phyloP scores from a whole-genome alignment of 2,888 invertebrate species.

The Baccha elongata region DNA sequence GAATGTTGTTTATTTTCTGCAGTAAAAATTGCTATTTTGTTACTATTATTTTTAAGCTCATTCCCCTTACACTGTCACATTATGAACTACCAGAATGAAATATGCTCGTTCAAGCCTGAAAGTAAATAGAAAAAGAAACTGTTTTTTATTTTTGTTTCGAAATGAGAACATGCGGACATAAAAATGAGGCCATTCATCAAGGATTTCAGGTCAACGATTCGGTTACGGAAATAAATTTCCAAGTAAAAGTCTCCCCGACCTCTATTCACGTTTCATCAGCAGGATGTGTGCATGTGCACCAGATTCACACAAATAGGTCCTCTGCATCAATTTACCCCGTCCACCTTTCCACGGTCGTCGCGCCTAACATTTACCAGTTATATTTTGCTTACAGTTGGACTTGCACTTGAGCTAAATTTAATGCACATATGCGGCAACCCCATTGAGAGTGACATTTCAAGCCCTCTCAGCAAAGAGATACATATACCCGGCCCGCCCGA shows the following conservation, averaged over 20 bases:
- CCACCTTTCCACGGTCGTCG: conserved; percentile 4
- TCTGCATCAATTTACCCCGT: conserved; percentile 15
- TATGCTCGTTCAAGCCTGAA: conserved; percentile 47
- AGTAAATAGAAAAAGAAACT: conserved; percentile 8
- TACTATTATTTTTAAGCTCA: conserved; percentile 31
- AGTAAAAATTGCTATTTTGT: conserved; percentile 13
- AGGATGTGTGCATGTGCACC: conserved; percentile 46
- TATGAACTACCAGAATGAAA: conserved; percentile 31
- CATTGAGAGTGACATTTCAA: conserved; percentile 42
- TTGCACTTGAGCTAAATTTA: conserved; percentile 74
- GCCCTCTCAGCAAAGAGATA: conserved; percentile 1
- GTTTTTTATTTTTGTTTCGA: conserved; percentile 5
- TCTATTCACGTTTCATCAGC: not conserved
- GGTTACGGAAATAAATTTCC: conserved; percentile 41
- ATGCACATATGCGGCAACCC: conserved; percentile 45
- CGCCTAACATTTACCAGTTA: conserved; percentile 4
- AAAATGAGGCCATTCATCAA: conserved; percentile 64
- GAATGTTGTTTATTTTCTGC: conserved; percentile 13
- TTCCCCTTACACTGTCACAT: conserved; percentile 50
- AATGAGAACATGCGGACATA: not conserved
- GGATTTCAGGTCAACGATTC: conserved; percentile 74
- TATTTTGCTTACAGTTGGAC: conserved; percentile 55
- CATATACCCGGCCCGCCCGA: no score
- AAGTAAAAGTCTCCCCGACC: conserved; percentile 26
- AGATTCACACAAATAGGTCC: conserved; percentile 49